These are phyloP conservation scores for Porites rus DNA, from an alignment of 92 coral and sea anemone genomes.

Conservation along the genomic window DNA sequence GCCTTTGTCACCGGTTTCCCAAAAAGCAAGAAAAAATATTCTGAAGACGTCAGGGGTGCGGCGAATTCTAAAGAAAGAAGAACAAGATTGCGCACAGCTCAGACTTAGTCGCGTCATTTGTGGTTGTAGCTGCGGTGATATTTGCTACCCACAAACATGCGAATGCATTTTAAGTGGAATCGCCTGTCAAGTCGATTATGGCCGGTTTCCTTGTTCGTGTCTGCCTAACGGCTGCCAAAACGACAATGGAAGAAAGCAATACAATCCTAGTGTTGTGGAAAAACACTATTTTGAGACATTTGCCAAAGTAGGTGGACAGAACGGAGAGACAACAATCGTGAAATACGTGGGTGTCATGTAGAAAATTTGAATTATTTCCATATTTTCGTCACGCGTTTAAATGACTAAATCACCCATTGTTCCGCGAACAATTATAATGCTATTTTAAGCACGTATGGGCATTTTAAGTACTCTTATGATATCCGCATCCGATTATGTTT, in stretches of 20 bases:
- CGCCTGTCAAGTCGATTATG: conserved; percentile 97
- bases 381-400: not conserved
- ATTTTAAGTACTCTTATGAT: not conserved
- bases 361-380: not conserved
- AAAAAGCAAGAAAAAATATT: conserved; percentile 76
- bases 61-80: conserved; percentile 84
- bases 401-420: not conserved
- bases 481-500: not conserved
- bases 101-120: conserved; percentile 92
- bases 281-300: conserved; percentile 92
- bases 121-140: conserved; percentile 95
- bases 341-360: conserved; percentile 38
- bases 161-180: conserved; percentile 94
- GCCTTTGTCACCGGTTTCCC: conserved; percentile 79
- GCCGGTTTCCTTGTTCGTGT: conserved; percentile 97
- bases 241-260: conserved; percentile 87
- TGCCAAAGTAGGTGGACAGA: conserved; percentile 66
- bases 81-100: conserved; percentile 84
- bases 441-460: not conserved
- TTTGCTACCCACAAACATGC: conserved; percentile 92
- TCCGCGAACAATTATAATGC: conserved; percentile 8
- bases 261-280: conserved; percentile 80
- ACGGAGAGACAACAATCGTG: conserved; percentile 15
- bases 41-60: conserved; percentile 89
- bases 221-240: conserved; percentile 87